Base-by-base conservation (phyloP, 1,140 invertebrate genomes). In the Euura lappo region DNA sequence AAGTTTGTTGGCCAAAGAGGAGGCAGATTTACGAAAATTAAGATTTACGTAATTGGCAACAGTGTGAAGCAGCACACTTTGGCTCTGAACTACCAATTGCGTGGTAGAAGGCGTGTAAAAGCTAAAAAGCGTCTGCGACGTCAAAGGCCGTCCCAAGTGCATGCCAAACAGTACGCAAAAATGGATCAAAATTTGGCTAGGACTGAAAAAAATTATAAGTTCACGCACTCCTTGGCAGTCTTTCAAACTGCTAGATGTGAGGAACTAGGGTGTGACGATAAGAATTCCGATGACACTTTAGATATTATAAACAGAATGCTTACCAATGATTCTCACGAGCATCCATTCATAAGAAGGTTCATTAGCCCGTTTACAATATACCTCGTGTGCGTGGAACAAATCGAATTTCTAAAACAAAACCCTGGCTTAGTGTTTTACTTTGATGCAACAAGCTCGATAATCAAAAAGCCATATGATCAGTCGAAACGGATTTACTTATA, bases 381-480 rank as follows among this genome's bases (percentile, higher is more conserved):
- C 64, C 60, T 75, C 4, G 70, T 44, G 10, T 46, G 67, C 44
- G 5, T 44, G n/a, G 43, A 72, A 8, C 70, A 75, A 45, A 4
- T 75, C 6, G 10, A 69, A 44, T 51, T 75, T 10, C 44, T 75
- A 10, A 69, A 72, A 46, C 11, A 28, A 44, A 44, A 69, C 70
- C 2, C 2, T 45, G 42, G 45, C 45, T 60, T 71, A 44, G 68
- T 42, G 10, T 68, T 74, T 4, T 28, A 77, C 44, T 65, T 77
- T 43, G 75, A 77, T 71, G 69, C 73, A 2, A 77, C 74, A 45
- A 70, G 76, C 6, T 44, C 65, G 4, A 28, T 74, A 45, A 42
- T 74, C 3, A 45, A 72, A 28, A 72, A 68, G 13, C 76, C 74
- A 11, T 68, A 70, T 71, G 10, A 2, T 2, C 8, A 70, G 4